Conservation (phyloP, 2,888 invertebrate species). For the Chloromyia formosa region DNA sequence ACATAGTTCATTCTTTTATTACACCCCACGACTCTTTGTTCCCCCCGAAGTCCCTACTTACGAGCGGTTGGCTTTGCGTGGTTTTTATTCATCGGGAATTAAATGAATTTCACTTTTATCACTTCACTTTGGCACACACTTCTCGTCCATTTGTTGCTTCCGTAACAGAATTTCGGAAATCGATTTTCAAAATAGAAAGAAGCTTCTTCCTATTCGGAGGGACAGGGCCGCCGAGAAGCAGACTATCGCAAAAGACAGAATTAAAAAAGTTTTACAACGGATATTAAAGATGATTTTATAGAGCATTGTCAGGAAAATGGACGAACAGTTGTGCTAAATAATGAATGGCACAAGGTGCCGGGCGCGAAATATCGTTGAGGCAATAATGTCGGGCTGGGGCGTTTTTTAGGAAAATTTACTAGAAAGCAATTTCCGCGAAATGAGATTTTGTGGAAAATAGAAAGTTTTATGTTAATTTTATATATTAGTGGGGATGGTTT, state of each 20-base stretch:
- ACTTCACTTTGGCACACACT: slow-evolving; percentile 1
- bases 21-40: background rate
- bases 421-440: background rate
- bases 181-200: background rate
- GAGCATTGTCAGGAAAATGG: background rate
- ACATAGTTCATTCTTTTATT: slow-evolving; percentile 41
- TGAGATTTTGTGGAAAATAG: background rate
- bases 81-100: background rate
- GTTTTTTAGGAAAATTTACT: background rate
- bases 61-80: background rate
- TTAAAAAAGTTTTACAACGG: slow-evolving; percentile 10
- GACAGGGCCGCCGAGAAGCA: background rate
- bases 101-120: background rate
- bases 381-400: background rate
- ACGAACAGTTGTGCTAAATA: too few species aligned
- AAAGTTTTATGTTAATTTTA: too few species aligned
- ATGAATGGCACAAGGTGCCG: too few species aligned
- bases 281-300: slow-evolving; percentile 5
- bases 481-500: too few species aligned
- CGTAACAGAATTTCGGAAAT: background rate
- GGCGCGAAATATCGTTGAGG: background rate
- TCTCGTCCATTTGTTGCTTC: slow-evolving; percentile 10
- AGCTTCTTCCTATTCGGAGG: background rate
- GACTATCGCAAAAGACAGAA: background rate
- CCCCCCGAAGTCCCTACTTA: background rate